Percentiles rank a stretch among this genome's conserved stretches.
Conservation (phyloP, 2,113 vertebrate genomes). For the human (Homo sapiens) region DNA sequence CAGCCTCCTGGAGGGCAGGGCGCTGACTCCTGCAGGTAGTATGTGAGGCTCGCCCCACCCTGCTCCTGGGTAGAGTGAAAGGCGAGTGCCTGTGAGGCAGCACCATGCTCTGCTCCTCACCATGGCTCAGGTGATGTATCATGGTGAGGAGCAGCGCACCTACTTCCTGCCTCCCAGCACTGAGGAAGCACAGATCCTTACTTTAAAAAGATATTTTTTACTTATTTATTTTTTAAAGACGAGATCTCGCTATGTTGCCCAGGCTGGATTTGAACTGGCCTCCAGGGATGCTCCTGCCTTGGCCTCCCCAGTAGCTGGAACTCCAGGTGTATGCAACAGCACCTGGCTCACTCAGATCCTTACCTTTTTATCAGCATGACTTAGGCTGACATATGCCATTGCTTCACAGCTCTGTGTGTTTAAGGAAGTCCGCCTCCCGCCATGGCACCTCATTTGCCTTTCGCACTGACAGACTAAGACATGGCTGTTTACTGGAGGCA, state of each 20-base stretch:
- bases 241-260: background rate
- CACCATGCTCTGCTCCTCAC: background rate
- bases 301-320: background rate
- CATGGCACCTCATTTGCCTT: background rate
- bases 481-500: rapidly evolving
- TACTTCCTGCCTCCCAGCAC: background rate
- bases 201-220: background rate
- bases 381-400: no score
- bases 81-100: background rate
- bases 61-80: background rate
- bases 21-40: background rate
- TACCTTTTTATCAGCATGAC: background rate
- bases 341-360: background rate
- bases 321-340: background rate
- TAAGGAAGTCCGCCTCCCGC: background rate
- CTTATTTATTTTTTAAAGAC: background rate
- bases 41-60: background rate
- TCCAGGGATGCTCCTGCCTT: background rate
- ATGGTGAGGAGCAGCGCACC: no score
- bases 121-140: background rate
- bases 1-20: background rate
- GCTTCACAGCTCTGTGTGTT: background rate
- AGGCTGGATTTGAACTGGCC: background rate
- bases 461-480: background rate
- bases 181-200: background rate